Evolutionary conservation across 2,888 invertebrate genomes (phyloP), one percentile per base, ranked within the genome.

Genomic region (Acrobasis repandana): DNA sequence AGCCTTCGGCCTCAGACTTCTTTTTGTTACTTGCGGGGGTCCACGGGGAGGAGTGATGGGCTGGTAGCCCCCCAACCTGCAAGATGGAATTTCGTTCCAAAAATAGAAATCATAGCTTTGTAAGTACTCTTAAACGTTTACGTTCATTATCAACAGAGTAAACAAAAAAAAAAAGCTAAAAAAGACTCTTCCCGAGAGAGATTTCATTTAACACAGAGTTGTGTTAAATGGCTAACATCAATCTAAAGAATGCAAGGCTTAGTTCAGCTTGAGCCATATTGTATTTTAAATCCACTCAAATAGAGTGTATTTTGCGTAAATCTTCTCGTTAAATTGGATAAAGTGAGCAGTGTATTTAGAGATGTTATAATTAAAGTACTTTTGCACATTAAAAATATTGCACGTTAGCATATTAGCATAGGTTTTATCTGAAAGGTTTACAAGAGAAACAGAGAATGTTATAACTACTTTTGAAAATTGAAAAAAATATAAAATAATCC

Each of bases 151-250:
- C n/a, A n/a, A n/a, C 20, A 20, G 20, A 49, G 14, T 20, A 49
- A 6, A 66, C 74, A 75, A 73, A n/a, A 11, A n/a, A 76, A 73
- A 73, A 64, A 64, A 72, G 70, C 73, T 68, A 72, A 76, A 70
- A 75, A 72, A 74, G 75, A 66, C 74, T 73, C 72, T 70, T 11
- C 36, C 34, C 9, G 1, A 11, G 72, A 78, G 81, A 83, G 85
- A 79, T 77, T 82, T 77, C 81, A 75, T 84, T 86, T 87, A 88
- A 88, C 87, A 86, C 80, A 69, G 66, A 68, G 73, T 79, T 75
- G 72, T 76, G 75, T 69, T 84, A 86, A 86, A 88, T 87, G 76
- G 79, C 78, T 66, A 71, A 74, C 87, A 88, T 88, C 85, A 84
- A 87, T 88, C 85, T 73, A 61, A 51, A 61, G 75, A 82, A 83